Percentiles rank a stretch among this genome's conserved stretches.
These are phyloP conservation scores for Hirtodrosophila trivittata DNA, from an alignment of 2,888 invertebrate species.

Conservation along the genomic window DNA sequence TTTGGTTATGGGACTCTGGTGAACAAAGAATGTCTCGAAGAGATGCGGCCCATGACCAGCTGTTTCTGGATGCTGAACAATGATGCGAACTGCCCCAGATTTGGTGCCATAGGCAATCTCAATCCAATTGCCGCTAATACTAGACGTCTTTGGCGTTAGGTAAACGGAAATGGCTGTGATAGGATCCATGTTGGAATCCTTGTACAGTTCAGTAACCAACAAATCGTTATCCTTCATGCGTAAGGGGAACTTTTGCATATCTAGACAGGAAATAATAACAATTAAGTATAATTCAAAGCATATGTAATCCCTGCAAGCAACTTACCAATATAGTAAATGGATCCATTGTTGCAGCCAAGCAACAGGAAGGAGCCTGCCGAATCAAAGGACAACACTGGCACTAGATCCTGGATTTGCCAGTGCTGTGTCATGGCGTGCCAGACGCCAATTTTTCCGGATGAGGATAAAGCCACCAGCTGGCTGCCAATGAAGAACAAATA, in stretches of 20 bases:
- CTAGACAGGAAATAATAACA: constrained; percentile 84
- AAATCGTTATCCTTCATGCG: constrained; percentile 99
- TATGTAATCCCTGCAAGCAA: not conserved
- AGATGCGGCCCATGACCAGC: constrained; percentile 99
- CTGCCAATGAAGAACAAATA: constrained; percentile 98
- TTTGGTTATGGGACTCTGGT: constrained; percentile 97
- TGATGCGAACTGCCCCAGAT: constrained; percentile 97
- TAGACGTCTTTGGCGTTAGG: constrained; percentile 99
- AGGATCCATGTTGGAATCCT: constrained; percentile 96
- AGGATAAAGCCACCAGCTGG: constrained; percentile 97
- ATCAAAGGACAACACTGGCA: constrained; percentile 97
- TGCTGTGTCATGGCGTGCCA: constrained; percentile 99
- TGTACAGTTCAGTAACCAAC: constrained; percentile 97
- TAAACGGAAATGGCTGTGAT: constrained; percentile 99
- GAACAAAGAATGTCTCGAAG: constrained; percentile 99
- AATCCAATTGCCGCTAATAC: constrained; percentile 99
- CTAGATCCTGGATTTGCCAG: constrained; percentile 98
- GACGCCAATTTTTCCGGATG: constrained; percentile 97
- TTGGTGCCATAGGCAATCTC: constrained; percentile 99
- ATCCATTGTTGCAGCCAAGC: constrained; percentile 97
- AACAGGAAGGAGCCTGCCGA: constrained; percentile 98
- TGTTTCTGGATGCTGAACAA: constrained; percentile 99
- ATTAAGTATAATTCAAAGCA: not conserved
- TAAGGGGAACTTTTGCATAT: constrained; percentile 99
- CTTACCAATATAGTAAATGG: constrained; percentile 97